phyloP scores from a whole-genome alignment of 2,113 vertebrate species.

The Numenius arquata region DNA sequence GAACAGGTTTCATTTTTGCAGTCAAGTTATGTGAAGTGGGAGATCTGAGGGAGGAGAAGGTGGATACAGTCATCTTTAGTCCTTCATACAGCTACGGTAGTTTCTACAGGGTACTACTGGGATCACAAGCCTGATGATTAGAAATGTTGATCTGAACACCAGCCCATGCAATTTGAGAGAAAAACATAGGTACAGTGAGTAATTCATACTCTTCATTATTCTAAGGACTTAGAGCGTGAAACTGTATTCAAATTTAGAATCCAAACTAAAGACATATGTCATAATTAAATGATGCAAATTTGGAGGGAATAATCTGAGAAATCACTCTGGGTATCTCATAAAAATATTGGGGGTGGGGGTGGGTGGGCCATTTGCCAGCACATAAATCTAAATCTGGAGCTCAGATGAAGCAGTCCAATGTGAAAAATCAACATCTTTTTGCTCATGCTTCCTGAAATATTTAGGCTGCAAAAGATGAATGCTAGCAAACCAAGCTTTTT shows the following conservation, averaged over 20 bases:
- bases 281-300: background rate
- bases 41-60: background rate
- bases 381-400: background rate
- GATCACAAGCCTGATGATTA: background rate
- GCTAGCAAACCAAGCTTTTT: background rate
- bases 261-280: background rate
- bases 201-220: background rate
- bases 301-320: constrained; percentile 57
- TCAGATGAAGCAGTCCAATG: background rate
- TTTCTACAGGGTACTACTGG: background rate
- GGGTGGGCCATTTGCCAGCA: background rate
- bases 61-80: background rate
- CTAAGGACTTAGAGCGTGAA: background rate
- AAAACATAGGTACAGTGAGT: background rate
- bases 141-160: background rate
- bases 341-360: background rate
- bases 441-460: constrained; percentile 17
- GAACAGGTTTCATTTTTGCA: background rate
- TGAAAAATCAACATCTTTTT: background rate
- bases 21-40: background rate
- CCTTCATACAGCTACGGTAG: background rate
- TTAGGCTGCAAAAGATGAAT: constrained; percentile 5
- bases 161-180: background rate
- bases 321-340: constrained; percentile 48
- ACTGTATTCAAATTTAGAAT: background rate